A percentile compares a stretch with the other conserved stretches of the same genome.
These are phyloP conservation scores for Elgaria multicarinata DNA, from an alignment of 2,113 vertebrate genomes.

Conservation along the genomic window DNA sequence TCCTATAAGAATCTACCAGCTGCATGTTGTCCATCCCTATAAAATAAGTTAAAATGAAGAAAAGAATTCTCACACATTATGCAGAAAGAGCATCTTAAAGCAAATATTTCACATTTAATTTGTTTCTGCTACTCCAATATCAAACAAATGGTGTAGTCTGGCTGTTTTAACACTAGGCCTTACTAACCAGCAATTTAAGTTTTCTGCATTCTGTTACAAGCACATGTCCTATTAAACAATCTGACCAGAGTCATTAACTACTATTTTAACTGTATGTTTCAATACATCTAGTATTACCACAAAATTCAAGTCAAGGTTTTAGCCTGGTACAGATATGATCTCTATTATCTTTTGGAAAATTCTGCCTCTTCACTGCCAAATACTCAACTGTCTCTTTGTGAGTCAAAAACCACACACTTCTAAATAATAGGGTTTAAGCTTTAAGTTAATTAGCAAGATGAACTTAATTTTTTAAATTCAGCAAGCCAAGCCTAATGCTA, in stretches of 20 bases:
- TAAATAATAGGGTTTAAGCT: constrained; percentile 11
- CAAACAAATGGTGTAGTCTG: neutral
- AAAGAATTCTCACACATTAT: neutral
- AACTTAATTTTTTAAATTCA: neutral
- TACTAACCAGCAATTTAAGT: neutral
- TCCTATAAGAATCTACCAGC: neutral
- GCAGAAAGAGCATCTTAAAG: constrained; percentile 30
- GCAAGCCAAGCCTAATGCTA: neutral
- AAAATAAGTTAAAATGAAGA: neutral
- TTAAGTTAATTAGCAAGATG: neutral
- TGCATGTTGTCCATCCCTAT: neutral
- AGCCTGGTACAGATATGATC: neutral
- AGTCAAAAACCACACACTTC: neutral
- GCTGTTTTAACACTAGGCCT: neutral
- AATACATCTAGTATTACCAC: neutral
- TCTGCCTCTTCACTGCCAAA: constrained; percentile 38
- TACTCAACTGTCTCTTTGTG: neutral
- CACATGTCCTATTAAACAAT: neutral
- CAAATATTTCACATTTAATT: neutral
- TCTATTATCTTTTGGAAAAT: neutral
- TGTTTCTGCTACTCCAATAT: accelerated
- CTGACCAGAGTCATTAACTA: neutral
- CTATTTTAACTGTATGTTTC: constrained; percentile 32
- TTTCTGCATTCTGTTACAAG: neutral
- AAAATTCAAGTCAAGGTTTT: constrained; percentile 18